These are phyloP conservation scores for Synodontis membranacea DNA, from an alignment of 2,113 vertebrate genomes.

Conservation along the genomic window DNA sequence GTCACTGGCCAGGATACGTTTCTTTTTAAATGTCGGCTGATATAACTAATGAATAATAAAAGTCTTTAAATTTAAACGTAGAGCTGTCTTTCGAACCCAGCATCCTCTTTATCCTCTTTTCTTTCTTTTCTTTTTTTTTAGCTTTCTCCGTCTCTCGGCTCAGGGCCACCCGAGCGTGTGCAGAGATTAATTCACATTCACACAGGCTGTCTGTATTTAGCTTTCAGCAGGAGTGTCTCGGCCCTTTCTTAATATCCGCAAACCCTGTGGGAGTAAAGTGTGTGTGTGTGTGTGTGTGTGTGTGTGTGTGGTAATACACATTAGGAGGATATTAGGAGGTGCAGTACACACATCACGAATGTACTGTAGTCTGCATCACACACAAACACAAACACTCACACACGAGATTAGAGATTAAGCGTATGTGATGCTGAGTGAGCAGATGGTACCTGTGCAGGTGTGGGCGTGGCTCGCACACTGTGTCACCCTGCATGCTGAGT, in stretches of 20 bases:
- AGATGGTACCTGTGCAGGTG: slow-evolving; percentile 46
- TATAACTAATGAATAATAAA: neutral
- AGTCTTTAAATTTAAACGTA: neutral
- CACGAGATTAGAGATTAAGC: slow-evolving; percentile 15
- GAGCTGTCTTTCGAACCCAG: neutral
- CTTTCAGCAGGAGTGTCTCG: slow-evolving; percentile 23
- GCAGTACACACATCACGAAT: slow-evolving; percentile 15
- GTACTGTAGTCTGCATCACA: neutral
- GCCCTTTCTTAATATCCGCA: slow-evolving; percentile 6
- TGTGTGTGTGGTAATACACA: too few relatives aligned
- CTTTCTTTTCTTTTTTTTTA: neutral
- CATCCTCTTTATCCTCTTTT: neutral
- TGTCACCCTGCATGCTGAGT: slow-evolving; percentile 30
- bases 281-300: slow-evolving; percentile 34
- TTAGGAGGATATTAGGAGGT: neutral
- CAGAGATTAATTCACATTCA: slow-evolving; percentile 20
- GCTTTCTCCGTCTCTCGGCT: neutral
- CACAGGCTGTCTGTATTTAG: neutral
- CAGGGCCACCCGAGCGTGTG: neutral
- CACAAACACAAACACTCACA: neutral
- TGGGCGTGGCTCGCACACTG: slow-evolving; percentile 27
- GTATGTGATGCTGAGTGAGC: slow-evolving; percentile 40
- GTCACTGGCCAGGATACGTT: neutral
- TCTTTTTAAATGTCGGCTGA: neutral
- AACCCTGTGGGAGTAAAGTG: slow-evolving; percentile 10